These are phyloP conservation scores for Dryococelus australis DNA, from an alignment of 2,888 invertebrate species.

Conservation along the genomic window DNA sequence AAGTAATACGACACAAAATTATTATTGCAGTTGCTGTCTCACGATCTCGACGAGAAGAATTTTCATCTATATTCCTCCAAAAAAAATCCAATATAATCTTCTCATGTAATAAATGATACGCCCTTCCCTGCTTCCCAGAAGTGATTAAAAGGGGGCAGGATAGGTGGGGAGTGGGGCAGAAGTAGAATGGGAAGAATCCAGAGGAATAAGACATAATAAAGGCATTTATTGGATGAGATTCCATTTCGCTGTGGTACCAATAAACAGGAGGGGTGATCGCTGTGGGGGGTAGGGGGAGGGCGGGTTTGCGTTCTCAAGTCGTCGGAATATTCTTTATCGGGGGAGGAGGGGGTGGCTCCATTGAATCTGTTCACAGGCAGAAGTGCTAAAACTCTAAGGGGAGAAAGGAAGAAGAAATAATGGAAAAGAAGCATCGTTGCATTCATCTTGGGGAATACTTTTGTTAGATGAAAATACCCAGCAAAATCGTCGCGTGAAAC, in stretches of 20 bases:
- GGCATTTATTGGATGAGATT: neutral
- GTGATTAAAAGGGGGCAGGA: neutral
- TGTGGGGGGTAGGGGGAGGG: neutral
- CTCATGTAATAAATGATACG: neutral
- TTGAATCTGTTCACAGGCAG: neutral
- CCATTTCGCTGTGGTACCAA: slow-evolving; percentile 3
- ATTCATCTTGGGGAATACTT: no score
- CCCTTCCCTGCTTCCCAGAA: neutral
- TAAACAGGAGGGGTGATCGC: neutral
- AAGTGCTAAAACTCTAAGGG: neutral
- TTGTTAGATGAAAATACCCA: no score
- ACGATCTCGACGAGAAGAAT: neutral
- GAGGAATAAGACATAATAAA: neutral
- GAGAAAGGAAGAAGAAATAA: no score
- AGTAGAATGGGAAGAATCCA: neutral
- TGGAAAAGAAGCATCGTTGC: no score
- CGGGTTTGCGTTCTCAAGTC: neutral
- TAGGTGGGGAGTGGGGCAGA: neutral
- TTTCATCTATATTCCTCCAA: neutral
- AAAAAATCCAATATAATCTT: neutral
- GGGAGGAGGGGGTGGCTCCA: neutral
- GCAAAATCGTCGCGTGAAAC: no score
- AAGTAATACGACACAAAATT: neutral
- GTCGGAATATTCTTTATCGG: neutral
- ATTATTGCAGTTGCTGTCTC: neutral